Evolutionary conservation across 2,888 invertebrate species (phyloP), one percentile per base, ranked within the genome.

Genomic region (Lasioglossum marginatum): DNA sequence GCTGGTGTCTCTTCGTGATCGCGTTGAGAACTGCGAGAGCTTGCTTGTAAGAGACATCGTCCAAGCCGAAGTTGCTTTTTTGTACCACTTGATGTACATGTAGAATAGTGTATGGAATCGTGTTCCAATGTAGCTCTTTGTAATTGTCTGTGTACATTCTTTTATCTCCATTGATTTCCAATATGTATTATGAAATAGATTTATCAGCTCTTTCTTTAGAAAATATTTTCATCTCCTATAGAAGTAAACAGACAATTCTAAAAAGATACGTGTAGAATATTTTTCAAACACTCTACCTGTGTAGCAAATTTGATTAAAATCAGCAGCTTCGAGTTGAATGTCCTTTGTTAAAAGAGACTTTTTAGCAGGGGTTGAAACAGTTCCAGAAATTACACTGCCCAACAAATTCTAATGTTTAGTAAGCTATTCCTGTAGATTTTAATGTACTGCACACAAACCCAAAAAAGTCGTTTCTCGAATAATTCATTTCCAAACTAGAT

Each of bases 361-460:
- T 57, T 57, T n/a, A n/a, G 57, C 57, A 57, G 57, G 57, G n/a
- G 57, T n/a, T 57, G n/a, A n/a, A 57, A 57, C n/a, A n/a, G n/a
- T n/a, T 57, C n/a, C 12, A 57, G n/a, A 57, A 57, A 57, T 57
- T 57, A 57, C 57, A 57, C n/a, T 57, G 57, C n/a, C 57, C n/a
- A 57, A n/a, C n/a, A 57, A 57, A 10, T 52, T 52, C 23, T n/a
- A 57, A n/a, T 10, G 12, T 57, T 57, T n/a, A 57, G 1, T 4
- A n/a, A 57, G 57, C n/a, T 57, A 57, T n/a, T n/a, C 12, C 57
- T 57, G 57, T 57, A n/a, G 57, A 57, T 57, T 57, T 12, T 4
- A 57, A 57, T 57, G 12, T 57, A 4, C n/a, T n/a, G 57, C 57
- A 57, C n/a, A 12, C 12, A n/a, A 12, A 57, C n/a, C 4, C 57